Base-by-base conservation (phyloP, 1,140 invertebrate genomes). In the Trichogramma pretiosum region DNA sequence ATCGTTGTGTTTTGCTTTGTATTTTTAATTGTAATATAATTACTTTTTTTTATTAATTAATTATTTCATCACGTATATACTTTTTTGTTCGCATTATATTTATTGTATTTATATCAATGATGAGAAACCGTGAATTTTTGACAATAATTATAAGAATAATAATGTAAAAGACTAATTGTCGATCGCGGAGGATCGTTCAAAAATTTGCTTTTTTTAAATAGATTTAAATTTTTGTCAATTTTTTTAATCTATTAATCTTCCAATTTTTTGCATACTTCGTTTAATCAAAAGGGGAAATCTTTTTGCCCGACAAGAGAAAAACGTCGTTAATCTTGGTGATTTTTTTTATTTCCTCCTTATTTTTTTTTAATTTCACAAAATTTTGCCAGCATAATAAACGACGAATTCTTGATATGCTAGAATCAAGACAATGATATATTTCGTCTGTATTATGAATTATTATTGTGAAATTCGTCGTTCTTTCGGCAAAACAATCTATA, bases 361-460 rank as follows among this genome's bases (percentile, higher is more conserved):
- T n/a, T n/a, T n/a, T n/a, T n/a, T n/a, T n/a, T n/a, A n/a, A n/a
- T n/a, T n/a, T n/a, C n/a, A n/a, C n/a, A n/a, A n/a, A n/a, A n/a
- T n/a, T n/a, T n/a, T n/a, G n/a, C n/a, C n/a, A n/a, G n/a, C n/a
- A n/a, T n/a, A n/a, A n/a, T n/a, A n/a, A n/a, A n/a, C 23, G 33
- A 45, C 42, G 23, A 36, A 34, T 30, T 17, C 21, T 2, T 50
- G 48, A 50, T 45, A 50, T 50, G 48, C 48, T n/a, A n/a, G 42
- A 23, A 26, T 40, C n/a, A n/a, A 38, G 32, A 40, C 36, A 50
- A 38, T n/a, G 26, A 18, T 32, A 28, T 33, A 19, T 13, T 7
- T 26, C 24, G 39, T 45, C 26, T 33, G 34, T 24, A 42, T 8
- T 5, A 44, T 38, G 46, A n/a, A n/a, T n/a, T n/a, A n/a, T n/a